Base-by-base conservation (phyloP, 2,888 invertebrate genomes). In the Crematogaster levior region DNA sequence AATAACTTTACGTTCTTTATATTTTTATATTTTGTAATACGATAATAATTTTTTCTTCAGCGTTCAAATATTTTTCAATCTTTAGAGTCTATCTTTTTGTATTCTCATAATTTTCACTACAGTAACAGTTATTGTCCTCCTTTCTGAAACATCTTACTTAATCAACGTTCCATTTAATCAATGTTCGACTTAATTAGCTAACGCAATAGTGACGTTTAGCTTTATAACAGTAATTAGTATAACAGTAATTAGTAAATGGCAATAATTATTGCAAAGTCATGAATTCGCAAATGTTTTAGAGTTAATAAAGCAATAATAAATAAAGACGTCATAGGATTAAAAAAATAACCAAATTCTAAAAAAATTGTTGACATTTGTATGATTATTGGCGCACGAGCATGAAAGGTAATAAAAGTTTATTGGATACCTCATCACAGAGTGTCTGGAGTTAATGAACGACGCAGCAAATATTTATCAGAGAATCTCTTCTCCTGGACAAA, bases 391-490 rank as follows among this genome's bases (percentile, higher is more conserved):
- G 65, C 65, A 77, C 65, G 34, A 46, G 51, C 61, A 51, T 34
- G 24, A 63, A 77, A 46, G 61, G 87, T 89, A 88, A 91, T 93
- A 92, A 93, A 91, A 88, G 90, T 90, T 91, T 89, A 92, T 90
- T 90, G 87, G 86, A 83, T 81, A 81, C 74, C 77, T 68, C 81
- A 77, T 79, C 73, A 60, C 83, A 61, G 79, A 74, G 75, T 74
- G 74, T 81, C 68, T 84, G 74, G 86, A 85, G 88, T 91, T 91
- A 92, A 92, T 92, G 88, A 93, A 92, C 91, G 86, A 73, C 84
- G 80, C 75, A 82, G 89, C 88, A 92, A 93, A 94, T 93, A 92
- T 94, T 93, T 93, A 91, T 90, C 89, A 75, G 72, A 65, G 40
- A 21, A 21, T 27, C 12, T 40, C 34, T 40, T 37, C 12, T n/a